These are phyloP conservation scores for Acleris literana DNA, from an alignment of 2,888 invertebrate species.

Conservation along the genomic window DNA sequence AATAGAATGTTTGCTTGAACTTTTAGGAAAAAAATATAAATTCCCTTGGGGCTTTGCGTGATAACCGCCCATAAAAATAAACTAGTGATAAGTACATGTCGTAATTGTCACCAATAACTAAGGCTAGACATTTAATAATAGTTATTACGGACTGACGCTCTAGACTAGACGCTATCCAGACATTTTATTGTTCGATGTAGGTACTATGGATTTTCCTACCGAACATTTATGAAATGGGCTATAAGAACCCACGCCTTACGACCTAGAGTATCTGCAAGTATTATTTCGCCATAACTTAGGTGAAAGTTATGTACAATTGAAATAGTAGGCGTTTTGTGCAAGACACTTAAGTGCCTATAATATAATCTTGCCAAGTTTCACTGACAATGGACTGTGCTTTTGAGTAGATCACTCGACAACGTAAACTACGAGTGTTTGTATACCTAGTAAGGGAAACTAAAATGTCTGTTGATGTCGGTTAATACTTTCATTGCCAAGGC, in stretches of 20 bases:
- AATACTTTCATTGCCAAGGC: too few relatives aligned
- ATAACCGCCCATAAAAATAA: neutral
- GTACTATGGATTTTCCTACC: constrained; percentile 1
- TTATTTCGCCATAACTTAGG: constrained; percentile 30
- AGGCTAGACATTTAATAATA: neutral
- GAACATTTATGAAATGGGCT: neutral
- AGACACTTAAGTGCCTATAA: constrained; percentile 4
- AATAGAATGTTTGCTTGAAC: too few relatives aligned
- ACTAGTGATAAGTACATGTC: neutral
- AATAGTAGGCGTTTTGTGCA: constrained; percentile 13
- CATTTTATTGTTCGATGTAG: neutral
- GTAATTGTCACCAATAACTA: neutral
- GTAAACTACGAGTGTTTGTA: too few relatives aligned
- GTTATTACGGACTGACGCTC: neutral
- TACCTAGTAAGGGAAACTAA: too few relatives aligned
- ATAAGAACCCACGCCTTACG: constrained; percentile 19
- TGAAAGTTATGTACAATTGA: constrained; percentile 33
- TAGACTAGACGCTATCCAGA: neutral
- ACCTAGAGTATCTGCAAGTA: constrained; percentile 22
- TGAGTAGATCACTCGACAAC: too few relatives aligned
- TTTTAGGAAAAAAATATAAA: too few relatives aligned
- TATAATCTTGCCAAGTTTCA: constrained; percentile 8
- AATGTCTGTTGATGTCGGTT: too few relatives aligned
- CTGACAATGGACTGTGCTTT: too few relatives aligned
- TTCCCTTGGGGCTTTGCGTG: neutral